Percentiles rank a stretch among this genome's conserved stretches.
These are phyloP conservation scores for Dolichoris vasculosae DNA, from an alignment of 1,140 invertebrate genomes.

Conservation along the genomic window DNA sequence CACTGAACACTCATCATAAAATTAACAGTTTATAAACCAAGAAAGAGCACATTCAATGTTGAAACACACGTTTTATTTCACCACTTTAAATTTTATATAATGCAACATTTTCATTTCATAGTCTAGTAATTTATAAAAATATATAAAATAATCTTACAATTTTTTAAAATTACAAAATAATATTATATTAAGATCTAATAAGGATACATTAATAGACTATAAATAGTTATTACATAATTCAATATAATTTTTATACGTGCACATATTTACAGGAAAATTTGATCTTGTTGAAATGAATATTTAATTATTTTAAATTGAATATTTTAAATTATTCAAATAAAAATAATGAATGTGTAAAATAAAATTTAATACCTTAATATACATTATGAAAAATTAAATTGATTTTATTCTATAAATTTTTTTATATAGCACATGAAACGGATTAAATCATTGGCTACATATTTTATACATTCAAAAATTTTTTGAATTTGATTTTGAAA, in stretches of 20 bases:
- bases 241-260: constrained; percentile 33
- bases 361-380: no score
- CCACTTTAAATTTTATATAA: not conserved
- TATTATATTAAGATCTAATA: constrained; percentile 21
- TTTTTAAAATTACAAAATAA: constrained; percentile 20
- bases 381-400: no score
- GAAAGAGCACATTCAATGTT: constrained; percentile 33
- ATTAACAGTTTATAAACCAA: constrained; percentile 6
- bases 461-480: no score
- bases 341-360: no score
- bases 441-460: no score
- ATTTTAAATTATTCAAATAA: no score
- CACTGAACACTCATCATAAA: constrained; percentile 4
- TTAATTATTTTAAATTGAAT: not conserved
- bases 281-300: not conserved
- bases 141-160: constrained; percentile 31
- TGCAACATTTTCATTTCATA: not conserved
- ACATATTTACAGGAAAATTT: constrained; percentile 44
- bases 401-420: no score
- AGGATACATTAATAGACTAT: constrained; percentile 13
- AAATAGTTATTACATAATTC: not conserved
- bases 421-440: no score
- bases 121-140: constrained; percentile 32
- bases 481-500: no score
- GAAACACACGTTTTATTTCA: not conserved